Percentiles rank a stretch among this genome's conserved stretches.
These are phyloP conservation scores for Plectropomus leopardus DNA, from an alignment of 2,113 vertebrate species.

Conservation along the genomic window DNA sequence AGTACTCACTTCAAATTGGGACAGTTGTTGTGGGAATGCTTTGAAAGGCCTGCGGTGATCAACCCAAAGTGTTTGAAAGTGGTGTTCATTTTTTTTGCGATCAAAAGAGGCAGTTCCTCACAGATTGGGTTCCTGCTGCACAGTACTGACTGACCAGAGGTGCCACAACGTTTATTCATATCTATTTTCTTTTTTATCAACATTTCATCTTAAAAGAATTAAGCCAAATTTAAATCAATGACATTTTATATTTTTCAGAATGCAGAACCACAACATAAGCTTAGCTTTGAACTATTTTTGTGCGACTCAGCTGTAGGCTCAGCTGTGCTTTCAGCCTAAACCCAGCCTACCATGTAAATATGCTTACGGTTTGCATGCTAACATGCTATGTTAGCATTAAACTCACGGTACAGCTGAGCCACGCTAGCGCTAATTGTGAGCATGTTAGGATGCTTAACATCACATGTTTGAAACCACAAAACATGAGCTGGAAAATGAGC, in stretches of 20 bases:
- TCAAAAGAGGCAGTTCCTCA: not conserved
- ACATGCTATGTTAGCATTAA: constrained; percentile 1
- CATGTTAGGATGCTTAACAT: not conserved
- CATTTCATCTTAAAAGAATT: not conserved
- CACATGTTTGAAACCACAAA: not conserved
- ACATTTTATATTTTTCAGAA: not conserved
- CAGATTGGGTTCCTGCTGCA: too few species aligned
- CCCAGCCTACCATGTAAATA: constrained; percentile 15
- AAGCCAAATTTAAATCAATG: not conserved
- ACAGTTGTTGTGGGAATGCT: constrained; percentile 19
- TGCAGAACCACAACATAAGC: not conserved
- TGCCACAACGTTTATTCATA: not conserved
- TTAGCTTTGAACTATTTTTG: not conserved
- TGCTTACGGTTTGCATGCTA: not conserved
- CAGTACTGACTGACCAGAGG: too few species aligned
- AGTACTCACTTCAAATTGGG: not conserved
- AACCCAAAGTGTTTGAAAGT: not conserved
- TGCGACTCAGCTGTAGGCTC: constrained; percentile 6
- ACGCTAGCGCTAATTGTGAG: not conserved
- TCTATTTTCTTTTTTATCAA: not conserved
- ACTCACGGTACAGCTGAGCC: constrained; percentile 15
- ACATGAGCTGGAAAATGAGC: not conserved
- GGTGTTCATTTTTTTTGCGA: not conserved
- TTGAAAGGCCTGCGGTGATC: constrained; percentile 11
- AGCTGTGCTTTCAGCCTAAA: not conserved